phyloP scores from a whole-genome alignment of 2,797 vertebrate genomes.

The Prionace glauca region DNA sequence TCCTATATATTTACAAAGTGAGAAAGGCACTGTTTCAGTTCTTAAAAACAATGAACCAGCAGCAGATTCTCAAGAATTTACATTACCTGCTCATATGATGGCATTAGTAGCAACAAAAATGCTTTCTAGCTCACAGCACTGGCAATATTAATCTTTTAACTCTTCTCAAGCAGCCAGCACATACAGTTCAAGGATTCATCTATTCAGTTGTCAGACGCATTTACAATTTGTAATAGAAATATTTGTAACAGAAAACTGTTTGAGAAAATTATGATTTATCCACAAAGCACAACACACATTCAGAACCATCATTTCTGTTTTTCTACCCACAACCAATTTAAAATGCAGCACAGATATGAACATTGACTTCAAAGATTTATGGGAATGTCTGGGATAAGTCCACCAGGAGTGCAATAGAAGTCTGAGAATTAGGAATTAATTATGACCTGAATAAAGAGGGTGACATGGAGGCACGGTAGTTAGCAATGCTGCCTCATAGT shows the following conservation, averaged over 20 bases:
- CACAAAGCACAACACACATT: not conserved
- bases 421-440: not conserved
- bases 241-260: not conserved
- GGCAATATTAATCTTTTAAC: constrained; percentile 10
- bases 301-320: not conserved
- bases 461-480: too few species aligned
- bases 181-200: not conserved
- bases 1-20: not conserved
- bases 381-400: not conserved
- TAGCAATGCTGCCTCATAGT: too few species aligned
- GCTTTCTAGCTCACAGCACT: not conserved
- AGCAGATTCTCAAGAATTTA: not conserved
- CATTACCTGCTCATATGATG: not conserved
- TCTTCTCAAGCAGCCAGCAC: not conserved
- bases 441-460: not conserved
- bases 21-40: not conserved
- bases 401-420: not conserved
- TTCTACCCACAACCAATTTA: not conserved
- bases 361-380: not conserved
- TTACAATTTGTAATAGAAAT: not conserved
- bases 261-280: not conserved
- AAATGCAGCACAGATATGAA: not conserved
- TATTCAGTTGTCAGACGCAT: not conserved
- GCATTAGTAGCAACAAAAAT: not conserved
- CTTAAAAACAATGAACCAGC: not conserved